Percentiles rank a stretch among this genome's conserved stretches.
Conservation (phyloP, 2,113 vertebrate genomes). For the Taurulus bubalis region DNA sequence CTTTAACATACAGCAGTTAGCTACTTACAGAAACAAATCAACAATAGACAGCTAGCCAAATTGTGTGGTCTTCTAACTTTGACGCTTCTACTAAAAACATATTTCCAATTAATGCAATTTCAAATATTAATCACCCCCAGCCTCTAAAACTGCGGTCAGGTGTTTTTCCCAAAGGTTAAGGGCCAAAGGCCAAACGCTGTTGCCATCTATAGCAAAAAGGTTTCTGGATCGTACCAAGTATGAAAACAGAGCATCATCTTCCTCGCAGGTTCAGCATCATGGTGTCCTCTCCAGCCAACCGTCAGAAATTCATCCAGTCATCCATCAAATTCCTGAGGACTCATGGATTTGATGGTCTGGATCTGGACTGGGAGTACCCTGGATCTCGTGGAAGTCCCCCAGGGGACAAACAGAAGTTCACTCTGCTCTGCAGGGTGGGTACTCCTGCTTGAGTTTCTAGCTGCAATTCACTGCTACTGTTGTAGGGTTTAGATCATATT, state of each 20-base stretch:
- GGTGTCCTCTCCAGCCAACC: slow-evolving; percentile 79
- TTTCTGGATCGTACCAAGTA: neutral
- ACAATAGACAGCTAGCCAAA: neutral
- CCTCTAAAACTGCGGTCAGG: neutral
- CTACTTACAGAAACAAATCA: neutral
- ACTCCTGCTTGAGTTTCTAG: neutral
- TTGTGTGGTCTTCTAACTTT: neutral
- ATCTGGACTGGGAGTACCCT: slow-evolving; percentile 88
- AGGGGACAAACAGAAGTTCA: slow-evolving; percentile 86
- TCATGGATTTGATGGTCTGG: slow-evolving; percentile 87
- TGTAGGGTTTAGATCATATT: neutral
- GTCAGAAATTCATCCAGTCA: slow-evolving; percentile 86
- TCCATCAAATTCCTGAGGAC: slow-evolving; percentile 82
- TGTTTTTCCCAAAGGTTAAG: neutral
- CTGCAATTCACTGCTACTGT: neutral
- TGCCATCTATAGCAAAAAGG: neutral
- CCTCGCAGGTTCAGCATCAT: slow-evolving; percentile 83
- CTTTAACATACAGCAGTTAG: neutral
- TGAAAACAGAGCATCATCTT: neutral
- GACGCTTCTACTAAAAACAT: neutral
- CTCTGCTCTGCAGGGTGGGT: slow-evolving; percentile 83
- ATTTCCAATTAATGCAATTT: neutral
- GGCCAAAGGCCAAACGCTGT: neutral
- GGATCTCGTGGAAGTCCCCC: slow-evolving; percentile 86
- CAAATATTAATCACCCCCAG: neutral